Base-by-base conservation (phyloP, 2,113 vertebrate genomes). In the Typhlomys cinereus region DNA sequence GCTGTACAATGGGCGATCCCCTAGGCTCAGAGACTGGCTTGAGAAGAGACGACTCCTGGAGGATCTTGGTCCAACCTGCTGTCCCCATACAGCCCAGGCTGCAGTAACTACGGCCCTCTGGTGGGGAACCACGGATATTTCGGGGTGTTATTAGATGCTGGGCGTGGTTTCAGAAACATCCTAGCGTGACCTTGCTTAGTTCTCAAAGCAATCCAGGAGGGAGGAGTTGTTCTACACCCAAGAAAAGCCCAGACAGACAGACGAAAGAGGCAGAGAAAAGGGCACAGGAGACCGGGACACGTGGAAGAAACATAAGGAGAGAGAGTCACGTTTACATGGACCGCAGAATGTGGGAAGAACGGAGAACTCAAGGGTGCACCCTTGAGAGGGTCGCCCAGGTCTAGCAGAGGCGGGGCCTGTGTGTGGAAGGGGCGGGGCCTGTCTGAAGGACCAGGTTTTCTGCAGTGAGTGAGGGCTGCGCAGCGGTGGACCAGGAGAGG, bases 121-220 rank as follows among this genome's bases (percentile, higher is more conserved):
- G 0, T 6, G 74, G 50, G 74, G 59, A n/a, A 44, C 0, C 20
- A 25, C 8, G 27, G 31, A 27, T 12, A 61, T 62, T 61, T 15
- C 76, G 50, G 25, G 0, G 29, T 83, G 34, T 74, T n/a, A 41
- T 62, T 20, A 12, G 1, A 14, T 12, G 18, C 59, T 13, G n/a
- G 64, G 80, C 80, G 17, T 39, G 3, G 57, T 11, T 85, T 62
- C 52, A 84, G 84, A 48, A 92, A 48, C 39, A 31, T 7, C 64
- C 23, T 46, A 41, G 59, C 84, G 73, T 85, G 61, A 84, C 54
- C 71, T 89, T 61, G 48, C 61, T 94, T 85, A 67, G 86, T 39
- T 66, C 44, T 27, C 15, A 8, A 44, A 9, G 20, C 27, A 59
- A 31, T 6, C 39, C 36, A 39, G 18, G 59, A 66, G 48, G 34